Conservation (phyloP, 2,888 invertebrate species). For the Caenorhabditis sp. region DNA sequence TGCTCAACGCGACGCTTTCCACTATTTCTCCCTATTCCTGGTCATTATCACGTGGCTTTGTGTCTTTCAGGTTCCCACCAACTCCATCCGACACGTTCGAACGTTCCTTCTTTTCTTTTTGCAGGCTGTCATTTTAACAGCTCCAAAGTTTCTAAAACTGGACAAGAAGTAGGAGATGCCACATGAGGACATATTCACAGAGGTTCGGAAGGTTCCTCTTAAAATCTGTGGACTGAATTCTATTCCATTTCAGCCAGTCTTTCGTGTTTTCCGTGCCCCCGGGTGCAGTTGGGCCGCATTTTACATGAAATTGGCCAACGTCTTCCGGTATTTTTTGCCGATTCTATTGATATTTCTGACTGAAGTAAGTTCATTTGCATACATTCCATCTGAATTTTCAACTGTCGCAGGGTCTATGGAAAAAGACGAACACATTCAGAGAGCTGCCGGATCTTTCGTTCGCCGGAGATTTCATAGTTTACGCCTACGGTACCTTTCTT, state of each 20-base stretch:
- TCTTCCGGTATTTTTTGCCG: slow-evolving; percentile 38
- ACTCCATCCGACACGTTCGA: background rate
- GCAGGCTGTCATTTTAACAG: slow-evolving; percentile 26
- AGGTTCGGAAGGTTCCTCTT: no score
- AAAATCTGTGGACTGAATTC: no score
- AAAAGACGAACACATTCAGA: slow-evolving; percentile 53
- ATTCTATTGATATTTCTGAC: slow-evolving; percentile 39
- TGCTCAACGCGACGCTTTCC: slow-evolving; percentile 35
- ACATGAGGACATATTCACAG: slow-evolving; percentile 37
- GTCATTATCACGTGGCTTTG: slow-evolving; percentile 46
- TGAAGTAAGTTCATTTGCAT: slow-evolving; percentile 13
- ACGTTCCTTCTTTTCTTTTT: background rate
- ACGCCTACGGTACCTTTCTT: slow-evolving; percentile 11
- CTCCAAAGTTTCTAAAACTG: slow-evolving; percentile 21
- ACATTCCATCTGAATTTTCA: background rate
- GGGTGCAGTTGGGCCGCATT: slow-evolving; percentile 48
- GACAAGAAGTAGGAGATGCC: slow-evolving; percentile 25
- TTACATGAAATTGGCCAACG: slow-evolving; percentile 43
- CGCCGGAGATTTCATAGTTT: slow-evolving; percentile 50
- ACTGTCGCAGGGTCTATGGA: slow-evolving; percentile 59
- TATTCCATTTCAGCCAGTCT: slow-evolving; percentile 58
- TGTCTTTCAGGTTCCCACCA: slow-evolving; percentile 33
- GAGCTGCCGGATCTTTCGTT: slow-evolving; percentile 56
- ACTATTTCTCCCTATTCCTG: slow-evolving; percentile 22
- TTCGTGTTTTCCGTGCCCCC: slow-evolving; percentile 44